phyloP scores from a whole-genome alignment of 2,113 vertebrate genomes.

The Silurus meridionalis region DNA sequence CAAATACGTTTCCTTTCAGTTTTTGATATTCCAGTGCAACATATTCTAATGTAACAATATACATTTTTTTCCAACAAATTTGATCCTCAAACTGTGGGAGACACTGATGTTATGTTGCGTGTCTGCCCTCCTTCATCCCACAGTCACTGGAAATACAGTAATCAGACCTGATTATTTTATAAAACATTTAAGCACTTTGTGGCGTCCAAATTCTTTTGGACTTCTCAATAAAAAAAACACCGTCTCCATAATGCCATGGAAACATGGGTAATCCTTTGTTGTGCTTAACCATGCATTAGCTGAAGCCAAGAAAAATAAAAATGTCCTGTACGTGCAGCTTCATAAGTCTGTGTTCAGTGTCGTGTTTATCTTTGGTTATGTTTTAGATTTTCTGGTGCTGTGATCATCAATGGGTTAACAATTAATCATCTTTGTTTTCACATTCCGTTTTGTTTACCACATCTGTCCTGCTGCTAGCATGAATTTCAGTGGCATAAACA shows the following conservation, averaged over 20 bases:
- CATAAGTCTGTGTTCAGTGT: background rate
- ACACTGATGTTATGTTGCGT: background rate
- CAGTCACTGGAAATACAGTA: constrained; percentile 22
- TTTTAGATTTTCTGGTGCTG: background rate
- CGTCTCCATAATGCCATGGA: background rate
- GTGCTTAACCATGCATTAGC: constrained; percentile 31
- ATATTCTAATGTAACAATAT: background rate
- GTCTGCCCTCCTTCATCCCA: constrained; percentile 29
- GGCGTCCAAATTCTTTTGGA: background rate
- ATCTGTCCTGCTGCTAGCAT: background rate
- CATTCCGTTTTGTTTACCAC: background rate
- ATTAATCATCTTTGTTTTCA: background rate
- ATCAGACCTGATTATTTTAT: background rate
- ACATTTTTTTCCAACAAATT: background rate
- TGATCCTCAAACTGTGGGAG: background rate
- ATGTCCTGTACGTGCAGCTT: background rate
- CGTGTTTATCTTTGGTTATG: background rate
- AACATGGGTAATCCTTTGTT: constrained; percentile 1
- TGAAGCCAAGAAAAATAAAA: constrained; percentile 35
- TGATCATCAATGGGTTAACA: background rate
- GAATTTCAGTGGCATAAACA: too few relatives aligned
- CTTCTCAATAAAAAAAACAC: background rate
- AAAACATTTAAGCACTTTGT: background rate
- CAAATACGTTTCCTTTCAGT: background rate
- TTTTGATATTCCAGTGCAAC: constrained; percentile 6